Conservation (phyloP, 2,888 invertebrate species). For the Hypsopygia costalis region DNA sequence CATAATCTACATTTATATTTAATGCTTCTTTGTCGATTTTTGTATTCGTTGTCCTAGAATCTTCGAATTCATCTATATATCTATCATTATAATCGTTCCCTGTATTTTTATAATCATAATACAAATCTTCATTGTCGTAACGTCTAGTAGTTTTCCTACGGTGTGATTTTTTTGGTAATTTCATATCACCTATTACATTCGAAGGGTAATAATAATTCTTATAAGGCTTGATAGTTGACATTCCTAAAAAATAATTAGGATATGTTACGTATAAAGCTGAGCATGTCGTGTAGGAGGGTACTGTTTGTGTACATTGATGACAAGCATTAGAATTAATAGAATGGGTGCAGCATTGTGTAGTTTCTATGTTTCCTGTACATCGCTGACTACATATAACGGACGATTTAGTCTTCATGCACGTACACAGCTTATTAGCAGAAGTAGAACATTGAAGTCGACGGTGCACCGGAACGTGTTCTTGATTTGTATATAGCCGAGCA, state of each 20-base stretch:
- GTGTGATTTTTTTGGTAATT: slow-evolving; percentile 31
- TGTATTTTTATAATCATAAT: slow-evolving; percentile 26
- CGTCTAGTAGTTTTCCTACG: slow-evolving; percentile 26
- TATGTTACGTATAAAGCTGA: slow-evolving; percentile 35
- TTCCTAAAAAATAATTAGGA: slow-evolving; percentile 32
- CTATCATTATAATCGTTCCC: slow-evolving; percentile 22
- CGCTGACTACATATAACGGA: slow-evolving; percentile 26
- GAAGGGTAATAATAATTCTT: slow-evolving; percentile 31
- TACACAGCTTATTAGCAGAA: slow-evolving; percentile 24
- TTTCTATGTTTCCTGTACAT: slow-evolving; percentile 19
- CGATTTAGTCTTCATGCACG: slow-evolving; percentile 31
- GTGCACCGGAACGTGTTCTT: too few species aligned
- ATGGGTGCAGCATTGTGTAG: slow-evolving; percentile 22
- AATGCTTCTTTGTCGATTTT: too few species aligned
- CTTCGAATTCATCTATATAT: slow-evolving; percentile 8
- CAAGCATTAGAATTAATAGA: slow-evolving; percentile 8
- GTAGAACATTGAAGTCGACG: neutral
- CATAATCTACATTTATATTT: too few species aligned
- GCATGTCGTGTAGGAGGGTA: slow-evolving; percentile 20
- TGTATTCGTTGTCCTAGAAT: neutral
- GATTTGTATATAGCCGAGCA: too few species aligned
- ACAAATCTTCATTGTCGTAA: slow-evolving; percentile 25
- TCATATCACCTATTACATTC: slow-evolving; percentile 26
- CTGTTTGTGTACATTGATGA: slow-evolving; percentile 26
- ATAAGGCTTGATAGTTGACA: slow-evolving; percentile 21